phyloP scores from a whole-genome alignment of 2,113 vertebrate species.

The Lipophrys pholis region DNA sequence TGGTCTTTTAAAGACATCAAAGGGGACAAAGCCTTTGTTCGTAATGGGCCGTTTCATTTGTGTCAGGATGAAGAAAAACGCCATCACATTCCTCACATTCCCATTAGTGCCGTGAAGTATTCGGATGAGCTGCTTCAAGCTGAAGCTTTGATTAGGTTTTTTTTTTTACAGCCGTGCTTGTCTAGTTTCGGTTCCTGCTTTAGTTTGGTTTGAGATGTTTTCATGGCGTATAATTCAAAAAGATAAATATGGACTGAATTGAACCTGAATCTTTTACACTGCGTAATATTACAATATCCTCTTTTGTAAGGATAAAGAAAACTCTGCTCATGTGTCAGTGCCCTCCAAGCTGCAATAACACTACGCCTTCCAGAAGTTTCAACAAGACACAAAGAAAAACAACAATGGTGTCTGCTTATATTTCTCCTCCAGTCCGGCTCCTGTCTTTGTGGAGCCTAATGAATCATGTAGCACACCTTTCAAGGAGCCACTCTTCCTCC shows the following conservation, averaged over 20 bases:
- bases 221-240: neutral
- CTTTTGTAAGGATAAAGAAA: no score
- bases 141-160: neutral
- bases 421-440: conserved; percentile 11
- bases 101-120: neutral
- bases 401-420: conserved; percentile 33
- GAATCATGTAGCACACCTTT: conserved; percentile 39
- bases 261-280: neutral
- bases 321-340: conserved; percentile 11
- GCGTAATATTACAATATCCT: neutral
- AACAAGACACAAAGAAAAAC: conserved; percentile 12
- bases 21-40: conserved; percentile 48
- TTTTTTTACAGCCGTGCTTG: neutral
- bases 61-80: conserved; percentile 13
- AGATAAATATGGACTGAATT: neutral
- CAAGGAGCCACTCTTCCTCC: neutral
- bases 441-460: conserved; percentile 30
- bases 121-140: neutral
- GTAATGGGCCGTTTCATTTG: conserved; percentile 27
- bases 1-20: conserved; percentile 53
- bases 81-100: conserved; percentile 49
- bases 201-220: neutral
- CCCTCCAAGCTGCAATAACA: conserved; percentile 14
- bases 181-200: no score
- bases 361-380: conserved; percentile 1